Conservation (phyloP, 2,888 invertebrate genomes). For the Agapostemon virescens region DNA sequence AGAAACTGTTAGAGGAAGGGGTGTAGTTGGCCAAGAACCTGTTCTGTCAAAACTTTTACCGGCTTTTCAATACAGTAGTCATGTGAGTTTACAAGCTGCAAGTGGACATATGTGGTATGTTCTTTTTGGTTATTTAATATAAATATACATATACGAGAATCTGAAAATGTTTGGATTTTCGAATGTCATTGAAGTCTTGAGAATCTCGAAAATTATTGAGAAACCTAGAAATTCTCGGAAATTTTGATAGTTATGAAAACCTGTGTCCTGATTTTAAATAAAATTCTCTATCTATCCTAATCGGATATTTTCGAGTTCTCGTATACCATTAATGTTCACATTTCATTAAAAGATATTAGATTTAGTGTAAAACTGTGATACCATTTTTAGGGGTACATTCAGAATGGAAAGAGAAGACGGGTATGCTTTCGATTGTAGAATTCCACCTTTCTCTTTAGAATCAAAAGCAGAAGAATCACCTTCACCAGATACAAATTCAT, state of each 20-base stretch:
- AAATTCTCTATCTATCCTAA: no score
- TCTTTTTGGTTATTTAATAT: neutral
- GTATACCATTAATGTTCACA: neutral
- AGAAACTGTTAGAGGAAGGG: conserved; percentile 96
- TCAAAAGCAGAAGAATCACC: conserved; percentile 90
- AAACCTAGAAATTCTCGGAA: no score
- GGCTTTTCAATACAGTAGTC: conserved; percentile 98
- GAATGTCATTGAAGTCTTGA: no score
- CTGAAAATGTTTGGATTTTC: neutral
- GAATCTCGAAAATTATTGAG: no score
- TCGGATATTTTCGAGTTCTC: neutral
- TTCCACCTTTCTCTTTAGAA: conserved; percentile 98
- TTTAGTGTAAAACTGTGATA: neutral
- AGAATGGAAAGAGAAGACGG: conserved; percentile 98
- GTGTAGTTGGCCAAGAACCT: conserved; percentile 99
- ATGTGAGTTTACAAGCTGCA: conserved; percentile 97
- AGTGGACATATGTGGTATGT: conserved; percentile 98
- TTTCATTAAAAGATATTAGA: neutral
- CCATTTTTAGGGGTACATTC: conserved; percentile 91
- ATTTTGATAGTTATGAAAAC: no score
- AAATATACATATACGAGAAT: neutral
- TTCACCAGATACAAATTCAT: conserved; percentile 69
- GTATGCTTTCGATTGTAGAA: conserved; percentile 97
- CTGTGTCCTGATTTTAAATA: no score
- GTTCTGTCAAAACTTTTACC: conserved; percentile 92